Base-by-base conservation (phyloP, 2,113 vertebrate species). In the Amazona vittata region DNA sequence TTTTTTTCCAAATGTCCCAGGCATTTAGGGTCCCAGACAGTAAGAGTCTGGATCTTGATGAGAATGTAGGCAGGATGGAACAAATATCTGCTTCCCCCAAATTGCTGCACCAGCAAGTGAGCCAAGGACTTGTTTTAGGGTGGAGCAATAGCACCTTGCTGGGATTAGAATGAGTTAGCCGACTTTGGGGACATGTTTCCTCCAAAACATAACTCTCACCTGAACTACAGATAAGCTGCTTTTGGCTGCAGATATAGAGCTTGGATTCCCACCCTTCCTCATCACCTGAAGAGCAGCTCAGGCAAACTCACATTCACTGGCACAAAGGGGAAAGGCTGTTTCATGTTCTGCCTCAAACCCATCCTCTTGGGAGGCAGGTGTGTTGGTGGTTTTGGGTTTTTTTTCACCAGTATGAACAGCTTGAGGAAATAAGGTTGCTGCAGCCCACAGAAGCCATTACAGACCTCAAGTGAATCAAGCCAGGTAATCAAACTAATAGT, bases 361-460 rank as follows among this genome's bases (percentile, higher is more conserved):
- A 28, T 70, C 76, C 64, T 81, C 64, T 64, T 50, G 39, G 60
- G 22, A 88, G 78, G 46, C 87, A 94, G 81, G 21, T 95, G 46
- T 86, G 46, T 78, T 89, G 83, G 20, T 35, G 1, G 6, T 15
- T 59, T 59, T 4, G 65, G 18, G 8, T 0, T 14, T 67, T 83
- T 85, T 86, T 81, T 71, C 88, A 83, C 59, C 65, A 64, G 2
- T n/a, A 64, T 68, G 83, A 92, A 86, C 88, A 75, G 43, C 60
- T 86, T 84, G 37, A 90, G 86, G 73, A 92, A 92, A 68, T 84
- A 81, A 83, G 33, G 75, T 93, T 95, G 86, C 57, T 96, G 69
- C 43, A 93, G 64, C 71, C 83, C 76, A 83, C 0, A 0, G 49
- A 88, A 94, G 37, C 53, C 67, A 17, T 94, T 93, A 78, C 35